phyloP scores from a whole-genome alignment of 2,113 vertebrate species.

The Microtus pennsylvanicus region DNA sequence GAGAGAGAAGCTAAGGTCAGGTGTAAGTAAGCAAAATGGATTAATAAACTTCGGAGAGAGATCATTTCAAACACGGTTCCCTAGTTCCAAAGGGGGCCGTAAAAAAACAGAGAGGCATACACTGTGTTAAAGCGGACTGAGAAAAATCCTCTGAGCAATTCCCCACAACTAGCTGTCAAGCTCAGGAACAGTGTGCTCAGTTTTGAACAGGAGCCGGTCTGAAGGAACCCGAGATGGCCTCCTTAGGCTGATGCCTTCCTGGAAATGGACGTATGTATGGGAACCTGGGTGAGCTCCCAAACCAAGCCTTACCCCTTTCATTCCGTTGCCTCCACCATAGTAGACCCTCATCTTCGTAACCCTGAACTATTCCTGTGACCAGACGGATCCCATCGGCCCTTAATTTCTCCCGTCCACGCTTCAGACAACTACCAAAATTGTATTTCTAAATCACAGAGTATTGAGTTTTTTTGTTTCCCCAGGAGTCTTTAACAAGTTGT shows the following conservation, averaged over 20 bases:
- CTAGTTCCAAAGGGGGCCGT: neutral
- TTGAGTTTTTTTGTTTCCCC: neutral
- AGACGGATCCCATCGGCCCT: neutral
- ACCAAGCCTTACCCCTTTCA: neutral
- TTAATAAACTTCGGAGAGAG: neutral
- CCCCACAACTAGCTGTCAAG: neutral
- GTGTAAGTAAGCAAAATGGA: neutral
- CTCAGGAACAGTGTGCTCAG: neutral
- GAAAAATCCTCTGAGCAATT: neutral
- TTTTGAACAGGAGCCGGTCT: neutral
- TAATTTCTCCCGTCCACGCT: neutral
- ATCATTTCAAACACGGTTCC: constrained; percentile 13
- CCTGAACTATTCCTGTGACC: neutral
- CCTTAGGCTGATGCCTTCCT: neutral
- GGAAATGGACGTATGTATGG: neutral
- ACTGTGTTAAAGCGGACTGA: neutral
- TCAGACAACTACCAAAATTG: neutral
- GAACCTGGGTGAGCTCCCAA: neutral
- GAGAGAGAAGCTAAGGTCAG: constrained; percentile 18
- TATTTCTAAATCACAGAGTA: neutral
- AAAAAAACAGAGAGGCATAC: neutral
- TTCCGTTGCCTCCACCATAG: neutral
- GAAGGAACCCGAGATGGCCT: neutral
- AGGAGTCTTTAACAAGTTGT: neutral
- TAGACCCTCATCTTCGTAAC: neutral